A percentile compares a stretch with the other conserved stretches of the same genome.
Conservation (phyloP, 2,888 invertebrate species). For the Macrosiphum euphorbiae region DNA sequence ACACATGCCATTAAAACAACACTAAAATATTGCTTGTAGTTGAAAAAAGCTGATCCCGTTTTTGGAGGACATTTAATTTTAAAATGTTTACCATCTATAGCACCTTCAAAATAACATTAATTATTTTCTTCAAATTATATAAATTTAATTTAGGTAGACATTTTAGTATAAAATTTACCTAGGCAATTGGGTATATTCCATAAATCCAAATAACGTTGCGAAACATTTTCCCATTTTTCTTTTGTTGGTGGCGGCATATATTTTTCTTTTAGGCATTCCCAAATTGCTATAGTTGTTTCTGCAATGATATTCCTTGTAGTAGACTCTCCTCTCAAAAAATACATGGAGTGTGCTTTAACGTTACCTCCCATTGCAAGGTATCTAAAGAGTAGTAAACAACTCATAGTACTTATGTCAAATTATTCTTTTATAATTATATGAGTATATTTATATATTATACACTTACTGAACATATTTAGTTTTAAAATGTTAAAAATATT, state of each 20-base stretch:
- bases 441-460: background rate
- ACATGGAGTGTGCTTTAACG: background rate
- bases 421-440: background rate
- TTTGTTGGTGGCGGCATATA: slow-evolving; percentile 20
- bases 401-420: no score
- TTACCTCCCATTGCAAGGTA: slow-evolving; percentile 14
- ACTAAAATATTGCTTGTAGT: slow-evolving; percentile 31
- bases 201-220: background rate
- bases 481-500: no score
- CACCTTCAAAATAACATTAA: background rate
- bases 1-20: no score
- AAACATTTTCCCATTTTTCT: slow-evolving; percentile 18
- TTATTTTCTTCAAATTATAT: no score
- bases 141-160: no score
- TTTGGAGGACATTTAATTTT: slow-evolving; percentile 30
- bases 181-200: background rate
- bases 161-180: no score
- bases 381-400: background rate
- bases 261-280: background rate
- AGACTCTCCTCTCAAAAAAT: background rate
- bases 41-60: slow-evolving; percentile 11
- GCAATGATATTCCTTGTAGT: slow-evolving; percentile 12
- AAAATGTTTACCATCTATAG: slow-evolving; percentile 61
- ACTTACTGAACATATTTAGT: background rate
- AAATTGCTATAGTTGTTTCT: background rate